Percentiles rank a stretch among this genome's conserved stretches.
phyloP scores from a whole-genome alignment of 2,888 invertebrate species.

The Trissonchulus sp. region DNA sequence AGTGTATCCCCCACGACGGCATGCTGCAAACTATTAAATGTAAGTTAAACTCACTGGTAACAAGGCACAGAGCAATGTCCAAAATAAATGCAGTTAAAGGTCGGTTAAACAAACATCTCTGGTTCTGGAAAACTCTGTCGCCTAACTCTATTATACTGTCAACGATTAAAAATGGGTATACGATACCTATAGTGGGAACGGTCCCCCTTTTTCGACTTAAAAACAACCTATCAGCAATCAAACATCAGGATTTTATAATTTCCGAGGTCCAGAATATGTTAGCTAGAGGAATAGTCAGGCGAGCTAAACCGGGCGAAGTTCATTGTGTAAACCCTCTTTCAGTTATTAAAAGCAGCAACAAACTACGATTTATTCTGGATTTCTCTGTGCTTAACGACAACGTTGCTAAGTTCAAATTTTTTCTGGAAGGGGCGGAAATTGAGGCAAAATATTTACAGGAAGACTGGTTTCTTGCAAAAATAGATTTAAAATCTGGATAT shows the following conservation, averaged over 20 bases:
- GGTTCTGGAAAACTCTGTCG: background rate
- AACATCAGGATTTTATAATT: background rate
- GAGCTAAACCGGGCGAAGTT: background rate
- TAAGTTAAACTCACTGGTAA: background rate
- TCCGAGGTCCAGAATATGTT: background rate
- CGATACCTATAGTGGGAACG: background rate
- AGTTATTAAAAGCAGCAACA: constrained; percentile 2
- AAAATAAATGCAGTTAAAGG: background rate
- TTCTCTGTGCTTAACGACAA: background rate
- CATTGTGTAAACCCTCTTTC: background rate
- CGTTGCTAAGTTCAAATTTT: constrained; percentile 22
- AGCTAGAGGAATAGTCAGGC: background rate
- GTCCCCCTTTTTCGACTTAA: background rate
- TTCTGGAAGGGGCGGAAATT: background rate
- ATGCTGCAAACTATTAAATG: background rate
- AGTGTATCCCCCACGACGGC: too few relatives aligned
- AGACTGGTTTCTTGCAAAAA: background rate
- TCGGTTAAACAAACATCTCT: background rate
- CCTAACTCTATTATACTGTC: background rate
- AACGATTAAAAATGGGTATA: background rate
- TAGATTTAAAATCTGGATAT: constrained; percentile 12
- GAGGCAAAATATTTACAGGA: background rate
- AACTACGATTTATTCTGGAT: constrained; percentile 15
- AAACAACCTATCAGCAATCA: background rate
- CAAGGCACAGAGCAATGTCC: background rate